Percentiles rank a stretch among this genome's conserved stretches.
Evolutionary conservation across 1,140 invertebrate species (phyloP).

Genomic region (Bemisia tabaci): DNA sequence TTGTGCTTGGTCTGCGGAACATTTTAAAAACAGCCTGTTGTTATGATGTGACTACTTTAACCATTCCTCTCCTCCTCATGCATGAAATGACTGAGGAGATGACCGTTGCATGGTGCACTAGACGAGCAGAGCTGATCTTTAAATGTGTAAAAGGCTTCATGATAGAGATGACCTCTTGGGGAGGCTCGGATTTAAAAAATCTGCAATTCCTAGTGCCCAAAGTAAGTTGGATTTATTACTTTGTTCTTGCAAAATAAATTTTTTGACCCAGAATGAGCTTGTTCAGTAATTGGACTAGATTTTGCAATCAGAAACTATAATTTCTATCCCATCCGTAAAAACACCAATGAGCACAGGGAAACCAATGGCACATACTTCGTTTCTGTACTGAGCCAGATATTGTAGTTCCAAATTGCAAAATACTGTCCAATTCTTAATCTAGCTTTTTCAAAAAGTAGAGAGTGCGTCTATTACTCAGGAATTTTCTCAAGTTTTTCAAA

Average conservation of each 20-base stretch:
- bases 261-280: too few species aligned
- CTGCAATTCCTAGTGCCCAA: conserved; percentile 69
- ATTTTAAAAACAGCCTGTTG: conserved; percentile 87
- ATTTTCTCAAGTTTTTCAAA: too few species aligned
- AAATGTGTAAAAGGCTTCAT: conserved; percentile 99
- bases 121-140: conserved; percentile 88
- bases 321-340: too few species aligned
- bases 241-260: conserved; percentile 4
- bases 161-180: conserved; percentile 92
- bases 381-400: too few species aligned
- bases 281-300: too few species aligned
- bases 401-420: too few species aligned
- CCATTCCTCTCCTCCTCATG: conserved; percentile 79
- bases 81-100: conserved; percentile 96
- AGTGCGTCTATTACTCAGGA: background rate
- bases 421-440: too few species aligned
- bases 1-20: conserved; percentile 87
- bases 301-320: too few species aligned
- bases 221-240: too few species aligned
- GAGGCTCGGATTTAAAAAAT: conserved; percentile 78
- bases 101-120: conserved; percentile 91
- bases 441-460: too few species aligned
- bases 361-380: too few species aligned
- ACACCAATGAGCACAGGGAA: too few species aligned
- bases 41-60: conserved; percentile 84